Evolutionary conservation across 1,140 invertebrate species (phyloP).

Genomic region (Carposina sasakii): DNA sequence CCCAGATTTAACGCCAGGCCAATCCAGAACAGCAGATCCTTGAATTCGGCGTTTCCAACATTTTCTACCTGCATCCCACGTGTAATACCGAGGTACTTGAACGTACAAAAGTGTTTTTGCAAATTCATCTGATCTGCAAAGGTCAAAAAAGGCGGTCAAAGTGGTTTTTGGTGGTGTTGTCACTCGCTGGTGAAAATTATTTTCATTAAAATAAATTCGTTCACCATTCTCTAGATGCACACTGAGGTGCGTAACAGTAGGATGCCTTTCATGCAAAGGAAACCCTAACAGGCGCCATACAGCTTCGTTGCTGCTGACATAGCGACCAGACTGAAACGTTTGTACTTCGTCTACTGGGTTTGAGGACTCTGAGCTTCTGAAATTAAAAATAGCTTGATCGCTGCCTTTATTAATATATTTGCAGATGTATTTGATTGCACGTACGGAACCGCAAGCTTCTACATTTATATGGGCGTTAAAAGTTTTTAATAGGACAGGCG

Average conservation of each 20-base stretch:
- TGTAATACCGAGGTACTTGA: conserved; percentile 27
- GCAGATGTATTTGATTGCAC: conserved; percentile 62
- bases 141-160: conserved; percentile 44
- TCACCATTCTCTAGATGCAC: conserved; percentile 31
- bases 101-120: conserved; percentile 28
- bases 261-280: conserved; percentile 30
- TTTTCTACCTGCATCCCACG: conserved; percentile 15
- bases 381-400: conserved; percentile 42
- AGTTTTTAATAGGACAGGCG: conserved; percentile 35
- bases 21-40: conserved; percentile 24
- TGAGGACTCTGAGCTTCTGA: conserved; percentile 24
- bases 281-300: conserved; percentile 40
- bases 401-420: conserved; percentile 63
- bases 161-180: conserved; percentile 33
- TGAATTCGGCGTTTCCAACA: conserved; percentile 28
- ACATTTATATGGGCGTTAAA: conserved; percentile 48
- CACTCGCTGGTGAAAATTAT: conserved; percentile 21
- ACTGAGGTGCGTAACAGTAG: conserved; percentile 24
- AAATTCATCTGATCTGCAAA: conserved; percentile 27
- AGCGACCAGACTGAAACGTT: conserved; percentile 45
- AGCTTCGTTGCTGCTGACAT: conserved; percentile 59
- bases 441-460: conserved; percentile 45
- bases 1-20: conserved; percentile 30
- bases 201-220: conserved; percentile 26
- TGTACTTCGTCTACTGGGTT: conserved; percentile 28